These are phyloP conservation scores for Chunga burmeisteri DNA, from an alignment of 2,113 vertebrate species.

Conservation along the genomic window DNA sequence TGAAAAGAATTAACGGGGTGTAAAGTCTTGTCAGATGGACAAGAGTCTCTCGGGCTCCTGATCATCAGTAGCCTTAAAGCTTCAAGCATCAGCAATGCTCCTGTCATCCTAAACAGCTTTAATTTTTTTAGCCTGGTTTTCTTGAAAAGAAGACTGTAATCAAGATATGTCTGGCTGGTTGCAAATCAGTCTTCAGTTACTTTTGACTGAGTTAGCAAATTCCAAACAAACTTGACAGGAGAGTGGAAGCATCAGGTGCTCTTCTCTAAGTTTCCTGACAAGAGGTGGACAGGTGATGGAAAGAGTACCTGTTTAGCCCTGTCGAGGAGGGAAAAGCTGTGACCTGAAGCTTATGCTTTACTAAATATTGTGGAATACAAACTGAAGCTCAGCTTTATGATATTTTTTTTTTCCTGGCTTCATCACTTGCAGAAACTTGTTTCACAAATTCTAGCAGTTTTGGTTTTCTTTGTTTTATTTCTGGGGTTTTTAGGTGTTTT, in stretches of 20 bases:
- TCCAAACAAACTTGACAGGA: background rate
- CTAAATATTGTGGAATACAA: background rate
- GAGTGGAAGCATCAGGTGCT: background rate
- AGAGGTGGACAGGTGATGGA: background rate
- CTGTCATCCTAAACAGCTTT: background rate
- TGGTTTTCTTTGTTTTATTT: background rate
- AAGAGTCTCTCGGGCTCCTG: background rate
- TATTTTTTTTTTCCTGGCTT: background rate
- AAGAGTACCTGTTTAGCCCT: background rate
- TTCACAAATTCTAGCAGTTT: background rate
- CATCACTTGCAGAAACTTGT: background rate
- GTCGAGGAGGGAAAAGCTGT: background rate
- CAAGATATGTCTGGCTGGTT: background rate
- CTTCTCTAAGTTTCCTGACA: background rate
- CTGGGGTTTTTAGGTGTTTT: background rate
- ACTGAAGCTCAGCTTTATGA: background rate
- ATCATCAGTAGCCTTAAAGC: background rate
- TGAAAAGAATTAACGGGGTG: background rate
- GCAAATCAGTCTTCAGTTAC: background rate
- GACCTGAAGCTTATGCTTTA: background rate
- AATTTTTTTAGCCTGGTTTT: background rate
- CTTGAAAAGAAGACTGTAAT: background rate
- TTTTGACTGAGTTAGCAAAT: background rate
- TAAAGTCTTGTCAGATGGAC: background rate
- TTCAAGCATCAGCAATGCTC: background rate